Conservation (phyloP, 2,888 invertebrate genomes). For the Oithona nana region DNA sequence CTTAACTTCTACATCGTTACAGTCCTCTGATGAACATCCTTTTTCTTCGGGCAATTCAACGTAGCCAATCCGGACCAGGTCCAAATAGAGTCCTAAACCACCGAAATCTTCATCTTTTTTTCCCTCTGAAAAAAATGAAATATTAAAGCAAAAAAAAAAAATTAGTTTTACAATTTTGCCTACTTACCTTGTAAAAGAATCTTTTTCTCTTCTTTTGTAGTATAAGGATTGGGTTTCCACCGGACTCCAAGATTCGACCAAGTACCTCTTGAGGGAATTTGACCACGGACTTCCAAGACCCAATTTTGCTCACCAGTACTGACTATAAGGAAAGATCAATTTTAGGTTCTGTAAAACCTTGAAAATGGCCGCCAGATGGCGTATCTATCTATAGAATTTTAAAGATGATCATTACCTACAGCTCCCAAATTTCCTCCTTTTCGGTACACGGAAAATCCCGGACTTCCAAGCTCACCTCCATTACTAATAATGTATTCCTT, state of each 20-base stretch:
- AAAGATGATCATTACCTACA: no score
- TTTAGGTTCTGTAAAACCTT: no score
- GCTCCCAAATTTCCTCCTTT: constrained; percentile 5
- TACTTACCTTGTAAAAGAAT: not conserved
- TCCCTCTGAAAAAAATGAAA: not conserved
- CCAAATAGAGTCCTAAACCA: not conserved
- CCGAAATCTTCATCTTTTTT: constrained; percentile 2
- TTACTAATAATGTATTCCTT: constrained; percentile 10
- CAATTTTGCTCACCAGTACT: not conserved
- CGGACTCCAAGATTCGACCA: constrained; percentile 5
- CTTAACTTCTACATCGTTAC: not conserved
- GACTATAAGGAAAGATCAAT: no score
- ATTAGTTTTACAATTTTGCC: no score
- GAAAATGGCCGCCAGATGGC: no score
- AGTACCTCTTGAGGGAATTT: not conserved
- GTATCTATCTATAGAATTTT: no score
- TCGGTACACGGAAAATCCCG: constrained; percentile 2
- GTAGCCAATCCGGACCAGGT: constrained; percentile 1
- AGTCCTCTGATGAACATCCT: not conserved
- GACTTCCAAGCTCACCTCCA: constrained; percentile 1
- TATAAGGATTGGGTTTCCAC: not conserved
- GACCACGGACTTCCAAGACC: constrained; percentile 4
- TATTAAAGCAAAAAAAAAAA: no score
- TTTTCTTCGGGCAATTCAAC: not conserved
- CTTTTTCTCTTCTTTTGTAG: not conserved